Conservation (phyloP, 2,888 invertebrate species). For the Phytoseiulus persimilis region DNA sequence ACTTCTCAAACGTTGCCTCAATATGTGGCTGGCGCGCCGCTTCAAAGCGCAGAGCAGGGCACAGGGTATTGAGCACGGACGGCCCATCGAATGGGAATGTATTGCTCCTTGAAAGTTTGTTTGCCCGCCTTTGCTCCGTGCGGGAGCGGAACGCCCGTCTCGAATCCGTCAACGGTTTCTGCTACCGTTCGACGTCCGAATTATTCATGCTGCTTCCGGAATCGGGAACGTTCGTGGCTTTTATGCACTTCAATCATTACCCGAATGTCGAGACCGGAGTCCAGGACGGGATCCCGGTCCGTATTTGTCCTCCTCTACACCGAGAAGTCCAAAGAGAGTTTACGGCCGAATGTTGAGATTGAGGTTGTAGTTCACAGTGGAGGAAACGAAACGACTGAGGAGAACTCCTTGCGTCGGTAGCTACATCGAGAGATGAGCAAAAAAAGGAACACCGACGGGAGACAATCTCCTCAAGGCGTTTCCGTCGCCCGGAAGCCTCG, state of each 20-base stretch:
- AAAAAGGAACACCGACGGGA: neutral
- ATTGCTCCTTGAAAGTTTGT: neutral
- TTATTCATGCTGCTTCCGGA: neutral
- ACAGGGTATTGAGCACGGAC: neutral
- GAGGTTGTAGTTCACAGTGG: too few species aligned
- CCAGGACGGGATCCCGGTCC: too few species aligned
- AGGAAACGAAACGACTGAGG: too few species aligned
- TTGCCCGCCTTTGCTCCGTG: neutral
- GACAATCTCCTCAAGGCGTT: slow-evolving; percentile 5
- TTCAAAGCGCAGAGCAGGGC: neutral
- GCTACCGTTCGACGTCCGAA: neutral
- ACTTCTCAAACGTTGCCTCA: neutral
- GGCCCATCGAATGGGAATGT: neutral
- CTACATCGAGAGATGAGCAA: neutral
- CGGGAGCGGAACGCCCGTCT: neutral
- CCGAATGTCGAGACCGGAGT: neutral
- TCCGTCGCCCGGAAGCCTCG: neutral
- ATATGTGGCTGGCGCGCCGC: neutral
- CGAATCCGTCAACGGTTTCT: neutral
- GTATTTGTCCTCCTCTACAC: too few species aligned
- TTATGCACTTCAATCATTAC: neutral
- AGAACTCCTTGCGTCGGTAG: too few species aligned
- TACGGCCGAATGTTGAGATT: too few species aligned
- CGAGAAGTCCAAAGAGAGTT: too few species aligned
- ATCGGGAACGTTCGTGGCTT: neutral